Evolutionary conservation across 2,113 vertebrate species (phyloP).

Genomic region (Megaceryle torquata): DNA sequence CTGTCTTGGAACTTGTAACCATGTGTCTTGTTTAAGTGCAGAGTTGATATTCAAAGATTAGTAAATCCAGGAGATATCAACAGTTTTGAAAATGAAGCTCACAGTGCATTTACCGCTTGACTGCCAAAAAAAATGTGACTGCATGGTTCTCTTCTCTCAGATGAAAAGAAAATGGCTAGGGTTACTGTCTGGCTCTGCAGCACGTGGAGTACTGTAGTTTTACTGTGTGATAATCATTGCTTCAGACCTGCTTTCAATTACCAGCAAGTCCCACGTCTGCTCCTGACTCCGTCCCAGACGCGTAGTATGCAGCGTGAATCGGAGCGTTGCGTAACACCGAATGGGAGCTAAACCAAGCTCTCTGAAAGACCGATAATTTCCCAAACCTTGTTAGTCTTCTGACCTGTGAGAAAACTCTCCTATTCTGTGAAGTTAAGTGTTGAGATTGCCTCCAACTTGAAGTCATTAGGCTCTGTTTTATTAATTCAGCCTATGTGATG

Average conservation of each 20-base stretch:
- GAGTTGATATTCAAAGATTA: conserved; percentile 21
- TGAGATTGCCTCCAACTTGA: conserved; percentile 29
- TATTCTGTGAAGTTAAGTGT: not conserved
- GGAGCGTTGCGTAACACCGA: not conserved
- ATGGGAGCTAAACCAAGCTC: conserved; percentile 28
- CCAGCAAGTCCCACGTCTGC: not conserved
- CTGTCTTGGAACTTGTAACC: conserved; percentile 20
- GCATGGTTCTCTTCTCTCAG: not conserved
- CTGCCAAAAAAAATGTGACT: not conserved
- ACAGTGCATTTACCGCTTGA: not conserved
- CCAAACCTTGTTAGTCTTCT: not conserved
- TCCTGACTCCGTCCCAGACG: not conserved
- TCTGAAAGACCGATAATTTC: not conserved
- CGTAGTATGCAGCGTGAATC: not conserved
- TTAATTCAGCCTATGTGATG: conserved; percentile 16
- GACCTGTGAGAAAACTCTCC: not conserved
- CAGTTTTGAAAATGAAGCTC: conserved; percentile 18
- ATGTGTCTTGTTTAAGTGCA: conserved; percentile 2
- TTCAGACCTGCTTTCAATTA: conserved; percentile 65
- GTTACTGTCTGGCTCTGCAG: conserved; percentile 36
- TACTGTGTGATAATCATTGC: conserved; percentile 28
- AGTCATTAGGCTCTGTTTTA: conserved; percentile 23
- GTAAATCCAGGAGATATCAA: conserved; percentile 45
- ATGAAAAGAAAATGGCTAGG: conserved; percentile 40
- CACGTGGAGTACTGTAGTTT: conserved; percentile 21